Conservation (phyloP, 2,113 vertebrate genomes). For the Hymenochirus boettgeri region DNA sequence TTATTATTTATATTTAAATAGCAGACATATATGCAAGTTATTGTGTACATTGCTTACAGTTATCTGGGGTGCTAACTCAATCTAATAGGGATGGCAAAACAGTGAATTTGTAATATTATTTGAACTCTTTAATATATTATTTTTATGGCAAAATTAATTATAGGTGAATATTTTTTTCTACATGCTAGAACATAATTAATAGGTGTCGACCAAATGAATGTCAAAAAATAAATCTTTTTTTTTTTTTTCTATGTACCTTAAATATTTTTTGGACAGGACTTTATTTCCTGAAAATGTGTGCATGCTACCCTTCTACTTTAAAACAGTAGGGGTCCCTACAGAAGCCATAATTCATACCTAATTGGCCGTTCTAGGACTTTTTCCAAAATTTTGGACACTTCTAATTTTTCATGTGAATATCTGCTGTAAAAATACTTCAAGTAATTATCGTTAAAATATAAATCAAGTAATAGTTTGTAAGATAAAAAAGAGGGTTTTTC, state of each 20-base stretch:
- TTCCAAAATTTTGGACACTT: conserved; percentile 59
- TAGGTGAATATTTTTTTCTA: background rate
- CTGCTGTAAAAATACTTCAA: conserved; percentile 46
- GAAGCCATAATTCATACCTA: conserved; percentile 62
- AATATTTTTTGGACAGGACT: conserved; percentile 59
- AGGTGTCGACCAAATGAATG: conserved; percentile 56
- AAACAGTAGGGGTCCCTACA: conserved; percentile 61
- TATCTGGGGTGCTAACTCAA: background rate
- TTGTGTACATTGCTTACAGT: background rate
- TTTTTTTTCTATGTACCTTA: conserved; percentile 53
- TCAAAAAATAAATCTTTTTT: conserved; percentile 49
- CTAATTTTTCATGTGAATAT: conserved; percentile 62
- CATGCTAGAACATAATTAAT: conserved; percentile 55
- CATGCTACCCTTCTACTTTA: conserved; percentile 59
- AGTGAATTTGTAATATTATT: conserved; percentile 6
- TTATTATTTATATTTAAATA: too few species aligned
- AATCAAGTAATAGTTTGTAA: conserved; percentile 46
- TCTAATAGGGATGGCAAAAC: background rate
- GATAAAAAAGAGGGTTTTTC: too few species aligned
- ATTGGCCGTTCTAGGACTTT: conserved; percentile 60
- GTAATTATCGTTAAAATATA: conserved; percentile 49
- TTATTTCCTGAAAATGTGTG: conserved; percentile 61
- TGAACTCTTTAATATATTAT: background rate
- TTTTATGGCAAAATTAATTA: conserved; percentile 29
- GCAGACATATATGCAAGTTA: too few species aligned